A percentile compares a stretch with the other conserved stretches of the same genome.
phyloP scores from a whole-genome alignment of 1,140 invertebrate genomes.

The Lethrus apterus region DNA sequence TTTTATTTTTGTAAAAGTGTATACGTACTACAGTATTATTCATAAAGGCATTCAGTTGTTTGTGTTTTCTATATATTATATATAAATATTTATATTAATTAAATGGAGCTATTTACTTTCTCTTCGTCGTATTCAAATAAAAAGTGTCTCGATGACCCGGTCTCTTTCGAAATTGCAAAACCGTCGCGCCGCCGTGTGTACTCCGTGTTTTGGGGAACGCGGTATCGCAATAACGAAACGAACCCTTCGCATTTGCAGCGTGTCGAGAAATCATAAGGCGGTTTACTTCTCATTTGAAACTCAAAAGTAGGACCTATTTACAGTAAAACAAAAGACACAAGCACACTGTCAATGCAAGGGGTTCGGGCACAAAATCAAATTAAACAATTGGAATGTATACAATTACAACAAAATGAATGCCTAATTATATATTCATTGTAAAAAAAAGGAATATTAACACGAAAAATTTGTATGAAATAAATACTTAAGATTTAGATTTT shows the following conservation, averaged over 20 bases:
- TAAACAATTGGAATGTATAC: slow-evolving; percentile 28
- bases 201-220: too few species aligned
- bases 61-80: slow-evolving; percentile 31
- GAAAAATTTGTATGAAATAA: slow-evolving; percentile 25
- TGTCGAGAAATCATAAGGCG: too few species aligned
- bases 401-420: slow-evolving; percentile 26
- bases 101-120: slow-evolving; percentile 20
- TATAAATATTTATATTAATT: slow-evolving; percentile 36
- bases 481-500: slow-evolving; percentile 16
- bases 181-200: slow-evolving; percentile 24
- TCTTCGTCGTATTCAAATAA: too few species aligned
- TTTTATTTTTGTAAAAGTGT: slow-evolving; percentile 40
- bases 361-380: too few species aligned
- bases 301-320: too few species aligned
- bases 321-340: too few species aligned
- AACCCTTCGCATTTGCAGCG: too few species aligned
- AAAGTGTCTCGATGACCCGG: too few species aligned
- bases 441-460: slow-evolving; percentile 21
- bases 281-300: too few species aligned
- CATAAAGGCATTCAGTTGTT: slow-evolving; percentile 41
- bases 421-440: slow-evolving; percentile 19
- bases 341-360: too few species aligned
- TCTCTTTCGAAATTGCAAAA: slow-evolving; percentile 30
- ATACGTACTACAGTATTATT: slow-evolving; percentile 41
- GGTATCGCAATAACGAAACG: too few species aligned